These are phyloP conservation scores for Habropoda laboriosa DNA, from an alignment of 1,140 invertebrate genomes.

Conservation along the genomic window DNA sequence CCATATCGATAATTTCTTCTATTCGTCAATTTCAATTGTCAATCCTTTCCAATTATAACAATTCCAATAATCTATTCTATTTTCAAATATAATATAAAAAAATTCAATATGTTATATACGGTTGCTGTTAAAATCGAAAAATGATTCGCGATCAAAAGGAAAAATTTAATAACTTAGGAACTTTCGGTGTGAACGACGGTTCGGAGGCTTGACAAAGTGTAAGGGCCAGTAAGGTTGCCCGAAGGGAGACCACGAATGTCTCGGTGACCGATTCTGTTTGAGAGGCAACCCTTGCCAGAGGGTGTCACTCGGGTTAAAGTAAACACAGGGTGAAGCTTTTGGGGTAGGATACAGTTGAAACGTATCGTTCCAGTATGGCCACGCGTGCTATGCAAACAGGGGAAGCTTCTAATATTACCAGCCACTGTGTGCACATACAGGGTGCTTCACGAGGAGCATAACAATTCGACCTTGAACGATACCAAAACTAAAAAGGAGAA, in stretches of 20 bases:
- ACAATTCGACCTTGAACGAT: constrained; percentile 6
- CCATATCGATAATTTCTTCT: too few relatives aligned
- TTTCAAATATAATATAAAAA: too few relatives aligned
- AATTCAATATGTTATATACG: too few relatives aligned
- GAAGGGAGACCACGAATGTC: constrained; percentile 68
- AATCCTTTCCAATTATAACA: too few relatives aligned
- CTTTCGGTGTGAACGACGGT: constrained; percentile 50
- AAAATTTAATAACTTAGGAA: constrained; percentile 35
- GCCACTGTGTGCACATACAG: constrained; percentile 35
- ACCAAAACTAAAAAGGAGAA: constrained; percentile 11
- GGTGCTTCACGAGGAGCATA: constrained; percentile 4
- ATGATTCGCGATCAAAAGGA: neutral
- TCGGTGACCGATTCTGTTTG: constrained; percentile 79
- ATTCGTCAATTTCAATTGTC: too few relatives aligned
- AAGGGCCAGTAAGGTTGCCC: constrained; percentile 50
- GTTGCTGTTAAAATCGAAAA: too few relatives aligned
- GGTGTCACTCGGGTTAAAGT: constrained; percentile 72
- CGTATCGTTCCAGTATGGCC: constrained; percentile 78
- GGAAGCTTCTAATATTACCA: constrained; percentile 77
- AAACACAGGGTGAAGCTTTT: constrained; percentile 73
- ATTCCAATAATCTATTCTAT: too few relatives aligned
- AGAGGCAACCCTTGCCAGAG: constrained; percentile 77
- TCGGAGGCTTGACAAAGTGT: constrained; percentile 48
- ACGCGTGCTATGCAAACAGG: constrained; percentile 78
- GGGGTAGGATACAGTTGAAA: constrained; percentile 72